These are phyloP conservation scores for Drosophila nannoptera DNA, from an alignment of 1,140 invertebrate species.

Conservation along the genomic window DNA sequence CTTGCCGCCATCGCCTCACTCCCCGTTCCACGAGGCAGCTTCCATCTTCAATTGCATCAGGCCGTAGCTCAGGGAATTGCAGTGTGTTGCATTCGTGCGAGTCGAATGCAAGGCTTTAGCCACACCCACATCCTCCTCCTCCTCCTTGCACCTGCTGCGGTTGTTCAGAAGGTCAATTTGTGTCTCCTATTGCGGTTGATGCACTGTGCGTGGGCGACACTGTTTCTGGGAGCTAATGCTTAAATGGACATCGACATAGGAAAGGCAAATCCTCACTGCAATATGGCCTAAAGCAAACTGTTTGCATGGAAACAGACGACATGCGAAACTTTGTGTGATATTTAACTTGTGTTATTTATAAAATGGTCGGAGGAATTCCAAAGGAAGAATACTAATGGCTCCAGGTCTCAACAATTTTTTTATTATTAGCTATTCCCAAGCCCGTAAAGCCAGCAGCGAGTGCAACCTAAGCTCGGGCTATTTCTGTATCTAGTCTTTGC, in stretches of 20 bases:
- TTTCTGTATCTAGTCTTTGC: slow-evolving; percentile 15
- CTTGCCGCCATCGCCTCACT: slow-evolving; percentile 17
- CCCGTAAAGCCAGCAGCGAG: neutral
- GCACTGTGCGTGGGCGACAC: neutral
- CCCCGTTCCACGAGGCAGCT: neutral
- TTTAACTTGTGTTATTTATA: no score
- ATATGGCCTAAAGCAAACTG: neutral
- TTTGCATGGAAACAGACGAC: no score
- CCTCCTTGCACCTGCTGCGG: no score
- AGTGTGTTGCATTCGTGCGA: neutral
- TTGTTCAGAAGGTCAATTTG: slow-evolving; percentile 28
- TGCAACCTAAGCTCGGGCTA: slow-evolving; percentile 11
- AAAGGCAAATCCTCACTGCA: no score
- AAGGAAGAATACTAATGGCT: no score
- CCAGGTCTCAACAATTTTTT: no score
- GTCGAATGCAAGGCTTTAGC: slow-evolving; percentile 5
- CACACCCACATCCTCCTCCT: slow-evolving; percentile 5
- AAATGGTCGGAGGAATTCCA: no score
- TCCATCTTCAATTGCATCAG: neutral
- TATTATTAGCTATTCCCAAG: neutral
- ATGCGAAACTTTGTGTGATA: no score
- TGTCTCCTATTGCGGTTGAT: slow-evolving; percentile 9
- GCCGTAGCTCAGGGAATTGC: neutral
- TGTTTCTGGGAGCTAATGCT: neutral
- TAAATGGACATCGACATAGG: neutral